Percentiles rank a stretch among this genome's conserved stretches.
Evolutionary conservation across 2,113 vertebrate genomes (phyloP).

Genomic region (Hipposideros armiger): DNA sequence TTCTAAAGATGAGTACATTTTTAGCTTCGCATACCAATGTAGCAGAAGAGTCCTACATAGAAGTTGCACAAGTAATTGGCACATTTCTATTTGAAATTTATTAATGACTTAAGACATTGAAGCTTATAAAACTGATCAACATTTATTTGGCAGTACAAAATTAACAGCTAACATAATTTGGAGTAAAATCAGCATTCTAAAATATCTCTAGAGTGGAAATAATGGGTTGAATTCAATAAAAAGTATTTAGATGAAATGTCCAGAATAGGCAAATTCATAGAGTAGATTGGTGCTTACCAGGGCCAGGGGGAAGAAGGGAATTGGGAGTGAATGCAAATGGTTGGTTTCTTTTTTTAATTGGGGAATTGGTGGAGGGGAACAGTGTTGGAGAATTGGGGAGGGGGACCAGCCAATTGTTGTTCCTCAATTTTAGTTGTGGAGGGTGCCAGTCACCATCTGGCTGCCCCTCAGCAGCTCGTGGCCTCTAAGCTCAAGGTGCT

Average conservation of each 20-base stretch:
- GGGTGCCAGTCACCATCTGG: too few relatives aligned
- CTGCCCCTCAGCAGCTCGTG: too few relatives aligned
- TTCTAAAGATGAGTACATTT: background rate
- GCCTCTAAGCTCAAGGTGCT: too few relatives aligned
- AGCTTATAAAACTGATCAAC: background rate
- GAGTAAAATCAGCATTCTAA: background rate
- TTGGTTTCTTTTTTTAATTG: background rate
- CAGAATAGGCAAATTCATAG: background rate
- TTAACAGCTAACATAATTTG: background rate
- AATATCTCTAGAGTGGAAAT: background rate
- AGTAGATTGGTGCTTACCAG: background rate
- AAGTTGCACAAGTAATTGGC: background rate
- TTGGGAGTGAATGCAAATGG: background rate
- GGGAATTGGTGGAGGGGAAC: too few relatives aligned
- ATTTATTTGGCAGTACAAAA: background rate
- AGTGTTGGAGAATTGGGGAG: too few relatives aligned
- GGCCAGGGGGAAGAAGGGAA: background rate
- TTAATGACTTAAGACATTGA: background rate
- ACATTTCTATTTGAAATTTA: constrained; percentile 39
- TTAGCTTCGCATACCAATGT: background rate
- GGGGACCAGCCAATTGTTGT: too few relatives aligned
- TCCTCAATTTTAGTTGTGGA: too few relatives aligned
- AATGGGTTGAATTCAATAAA: background rate
- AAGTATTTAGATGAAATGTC: background rate
- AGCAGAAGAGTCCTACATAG: background rate